A percentile compares a stretch with the other conserved stretches of the same genome.
These are phyloP conservation scores for Eptatretus atami DNA, from an alignment of 2,797 vertebrate species.

Conservation along the genomic window DNA sequence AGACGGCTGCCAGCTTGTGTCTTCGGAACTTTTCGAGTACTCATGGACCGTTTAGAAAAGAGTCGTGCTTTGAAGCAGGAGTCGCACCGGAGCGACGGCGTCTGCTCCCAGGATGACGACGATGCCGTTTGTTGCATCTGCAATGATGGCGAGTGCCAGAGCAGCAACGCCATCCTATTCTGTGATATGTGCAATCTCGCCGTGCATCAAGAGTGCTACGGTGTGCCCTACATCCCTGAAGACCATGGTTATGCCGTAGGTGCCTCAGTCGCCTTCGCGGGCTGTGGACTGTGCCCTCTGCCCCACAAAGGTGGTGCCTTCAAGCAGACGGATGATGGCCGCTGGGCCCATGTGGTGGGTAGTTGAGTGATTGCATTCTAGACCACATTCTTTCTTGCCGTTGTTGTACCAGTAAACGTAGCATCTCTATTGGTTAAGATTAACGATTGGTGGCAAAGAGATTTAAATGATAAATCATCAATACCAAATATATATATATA, in stretches of 20 bases:
- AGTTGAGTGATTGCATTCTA: no score
- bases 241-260: slow-evolving; percentile 85
- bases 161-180: slow-evolving; percentile 95
- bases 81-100: slow-evolving; percentile 25
- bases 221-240: slow-evolving; percentile 89
- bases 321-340: slow-evolving; percentile 88
- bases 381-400: no score
- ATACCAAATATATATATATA: no score
- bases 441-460: no score
- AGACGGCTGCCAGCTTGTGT: slow-evolving; percentile 57
- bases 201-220: slow-evolving; percentile 92
- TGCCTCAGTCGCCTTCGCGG: slow-evolving; percentile 85
- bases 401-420: no score
- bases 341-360: slow-evolving; percentile 61
- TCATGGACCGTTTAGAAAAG: slow-evolving; percentile 96
- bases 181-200: slow-evolving; percentile 99
- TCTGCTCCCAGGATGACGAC: slow-evolving; percentile 63
- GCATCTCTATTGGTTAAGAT: no score
- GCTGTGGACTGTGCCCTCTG: slow-evolving; percentile 92
- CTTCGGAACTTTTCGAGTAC: slow-evolving; percentile 88
- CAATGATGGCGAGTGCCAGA: slow-evolving; percentile 90
- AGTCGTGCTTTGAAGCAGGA: slow-evolving; percentile 97
- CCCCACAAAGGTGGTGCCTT: slow-evolving; percentile 90
- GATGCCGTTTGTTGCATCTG: slow-evolving; percentile 96
- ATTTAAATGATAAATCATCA: no score